Conservation (phyloP, 2,113 vertebrate species). For the Heptranchias perlo region DNA sequence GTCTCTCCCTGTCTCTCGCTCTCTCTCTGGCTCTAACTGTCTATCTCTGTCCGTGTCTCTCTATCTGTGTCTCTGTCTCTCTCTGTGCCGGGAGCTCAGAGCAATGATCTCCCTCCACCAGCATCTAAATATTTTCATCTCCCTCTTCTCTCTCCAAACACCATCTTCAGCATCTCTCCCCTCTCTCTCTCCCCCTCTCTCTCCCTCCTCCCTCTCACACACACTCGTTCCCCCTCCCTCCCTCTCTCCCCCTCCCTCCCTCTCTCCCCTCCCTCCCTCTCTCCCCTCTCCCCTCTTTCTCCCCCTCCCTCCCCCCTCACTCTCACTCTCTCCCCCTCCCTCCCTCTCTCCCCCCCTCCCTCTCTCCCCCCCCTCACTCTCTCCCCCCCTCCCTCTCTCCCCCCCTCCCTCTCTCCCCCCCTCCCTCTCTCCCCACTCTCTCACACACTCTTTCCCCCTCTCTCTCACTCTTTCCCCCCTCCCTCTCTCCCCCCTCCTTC, state of each 20-base stretch:
- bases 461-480: background rate
- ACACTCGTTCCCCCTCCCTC: too few species aligned
- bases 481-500: background rate
- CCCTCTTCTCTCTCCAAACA: background rate
- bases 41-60: background rate
- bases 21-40: too few species aligned
- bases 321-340: background rate
- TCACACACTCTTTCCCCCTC: too few species aligned
- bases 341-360: background rate
- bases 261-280: background rate
- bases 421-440: background rate
- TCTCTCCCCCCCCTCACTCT: background rate
- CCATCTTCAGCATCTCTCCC: constrained; percentile 39
- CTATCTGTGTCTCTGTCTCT: background rate
- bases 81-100: background rate
- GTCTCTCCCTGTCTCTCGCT: too few species aligned
- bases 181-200: background rate
- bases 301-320: background rate
- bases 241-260: too few species aligned
- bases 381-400: background rate
- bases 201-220: too few species aligned
- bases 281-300: background rate
- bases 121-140: background rate
- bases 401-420: background rate
- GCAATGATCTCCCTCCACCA: constrained; percentile 43